Conservation (phyloP, 2,888 invertebrate species). For the Acleris holmiana region DNA sequence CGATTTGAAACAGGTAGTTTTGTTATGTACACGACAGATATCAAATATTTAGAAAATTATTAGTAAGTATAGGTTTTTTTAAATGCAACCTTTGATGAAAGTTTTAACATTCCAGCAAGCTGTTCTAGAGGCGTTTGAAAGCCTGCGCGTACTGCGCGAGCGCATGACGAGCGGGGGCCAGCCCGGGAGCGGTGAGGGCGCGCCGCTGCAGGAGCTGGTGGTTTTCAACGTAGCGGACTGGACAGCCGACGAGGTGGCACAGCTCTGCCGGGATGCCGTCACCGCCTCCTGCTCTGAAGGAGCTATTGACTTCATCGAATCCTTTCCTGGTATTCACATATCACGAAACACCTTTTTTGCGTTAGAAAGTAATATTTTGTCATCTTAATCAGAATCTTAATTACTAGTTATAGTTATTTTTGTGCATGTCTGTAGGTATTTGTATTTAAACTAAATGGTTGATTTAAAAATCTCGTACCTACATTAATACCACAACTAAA, state of each 20-base stretch:
- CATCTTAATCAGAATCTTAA: too few species aligned
- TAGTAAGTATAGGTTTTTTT: too few species aligned
- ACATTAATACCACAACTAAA: too few species aligned
- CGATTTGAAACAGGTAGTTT: conserved; percentile 74
- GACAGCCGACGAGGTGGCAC: conserved; percentile 69
- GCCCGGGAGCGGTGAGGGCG: conserved; percentile 56
- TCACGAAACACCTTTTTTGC: too few species aligned
- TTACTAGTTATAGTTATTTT: too few species aligned
- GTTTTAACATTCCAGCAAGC: conserved; percentile 58
- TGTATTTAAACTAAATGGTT: too few species aligned
- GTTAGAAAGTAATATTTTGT: too few species aligned
- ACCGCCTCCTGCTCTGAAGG: conserved; percentile 54
- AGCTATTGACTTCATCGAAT: conserved; percentile 58
- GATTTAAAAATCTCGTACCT: too few species aligned
- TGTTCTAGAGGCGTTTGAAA: conserved; percentile 65
- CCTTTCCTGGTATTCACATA: conserved; percentile 43
- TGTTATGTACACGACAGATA: background rate
- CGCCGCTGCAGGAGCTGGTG: conserved; percentile 60
- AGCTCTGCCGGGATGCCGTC: conserved; percentile 64
- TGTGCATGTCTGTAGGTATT: too few species aligned
- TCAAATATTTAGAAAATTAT: too few species aligned
- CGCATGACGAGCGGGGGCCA: conserved; percentile 64
- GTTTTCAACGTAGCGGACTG: conserved; percentile 76
- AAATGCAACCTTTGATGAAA: too few species aligned
- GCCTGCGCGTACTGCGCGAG: conserved; percentile 60